These are phyloP conservation scores for Cuniculus paca DNA, from an alignment of 2,797 vertebrate genomes.

Conservation along the genomic window DNA sequence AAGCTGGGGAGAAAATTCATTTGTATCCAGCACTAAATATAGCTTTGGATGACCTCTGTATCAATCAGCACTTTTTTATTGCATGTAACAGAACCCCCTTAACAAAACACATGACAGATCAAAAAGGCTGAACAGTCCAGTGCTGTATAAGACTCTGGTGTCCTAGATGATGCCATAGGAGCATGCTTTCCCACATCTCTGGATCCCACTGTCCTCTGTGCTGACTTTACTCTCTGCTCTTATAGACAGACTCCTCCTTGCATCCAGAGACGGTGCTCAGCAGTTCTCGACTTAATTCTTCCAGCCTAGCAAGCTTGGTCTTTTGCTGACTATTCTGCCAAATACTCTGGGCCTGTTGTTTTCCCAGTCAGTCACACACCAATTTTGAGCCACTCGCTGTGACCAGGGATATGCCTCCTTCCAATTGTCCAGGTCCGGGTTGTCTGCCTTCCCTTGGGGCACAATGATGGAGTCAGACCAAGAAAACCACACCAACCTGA, in stretches of 20 bases:
- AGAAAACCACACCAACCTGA: background rate
- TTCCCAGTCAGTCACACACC: background rate
- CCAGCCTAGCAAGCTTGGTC: background rate
- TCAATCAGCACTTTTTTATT: background rate
- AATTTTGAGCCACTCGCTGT: background rate
- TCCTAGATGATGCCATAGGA: background rate
- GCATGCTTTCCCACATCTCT: background rate
- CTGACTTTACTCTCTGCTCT: background rate
- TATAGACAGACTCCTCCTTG: background rate
- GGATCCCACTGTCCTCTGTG: background rate
- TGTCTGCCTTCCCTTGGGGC: background rate
- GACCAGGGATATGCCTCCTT: background rate
- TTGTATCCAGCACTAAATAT: background rate
- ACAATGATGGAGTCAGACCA: background rate
- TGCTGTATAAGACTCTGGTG: rapidly evolving
- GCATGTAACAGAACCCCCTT: background rate
- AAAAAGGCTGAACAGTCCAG: background rate
- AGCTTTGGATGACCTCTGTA: background rate
- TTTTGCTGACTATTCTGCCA: background rate
- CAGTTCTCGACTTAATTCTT: background rate
- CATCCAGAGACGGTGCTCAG: background rate
- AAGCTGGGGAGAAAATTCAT: background rate
- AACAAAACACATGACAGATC: background rate
- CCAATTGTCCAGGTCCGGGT: background rate
- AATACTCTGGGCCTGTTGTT: background rate